Conservation (phyloP, 92 coral and sea anemone species). For the Montipora capitata region DNA sequence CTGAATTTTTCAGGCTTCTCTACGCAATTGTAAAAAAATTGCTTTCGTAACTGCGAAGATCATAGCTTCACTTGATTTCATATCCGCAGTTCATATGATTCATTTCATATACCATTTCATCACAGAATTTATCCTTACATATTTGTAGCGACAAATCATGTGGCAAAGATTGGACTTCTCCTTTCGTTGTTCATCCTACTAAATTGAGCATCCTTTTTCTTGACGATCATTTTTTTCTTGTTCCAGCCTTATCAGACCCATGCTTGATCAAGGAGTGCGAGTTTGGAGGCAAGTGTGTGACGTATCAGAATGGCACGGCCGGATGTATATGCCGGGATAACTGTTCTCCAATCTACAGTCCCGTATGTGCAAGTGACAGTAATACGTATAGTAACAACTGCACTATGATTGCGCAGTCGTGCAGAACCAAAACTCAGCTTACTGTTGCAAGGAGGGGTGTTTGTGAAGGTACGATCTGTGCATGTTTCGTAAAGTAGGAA, state of each 20-base stretch:
- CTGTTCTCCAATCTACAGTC: conserved; percentile 73
- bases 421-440: conserved; percentile 70
- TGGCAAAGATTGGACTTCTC: no score
- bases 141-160: no score
- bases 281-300: conserved; percentile 82
- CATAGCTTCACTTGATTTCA: no score
- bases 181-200: no score
- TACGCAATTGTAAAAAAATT: no score
- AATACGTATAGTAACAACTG: conserved; percentile 89
- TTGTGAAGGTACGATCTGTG: conserved; percentile 78
- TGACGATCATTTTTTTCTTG: background rate
- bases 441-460: conserved; percentile 67
- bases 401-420: conserved; percentile 76
- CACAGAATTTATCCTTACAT: no score
- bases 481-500: no score
- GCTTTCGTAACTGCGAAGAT: no score
- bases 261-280: conserved; percentile 83
- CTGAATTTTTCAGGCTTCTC: no score
- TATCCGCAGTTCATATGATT: no score
- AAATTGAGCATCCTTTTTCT: no score
- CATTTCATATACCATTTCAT: no score
- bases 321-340: conserved; percentile 82
- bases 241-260: conserved; percentile 83
- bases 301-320: conserved; percentile 75
- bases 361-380: conserved; percentile 87